Evolutionary conservation across 2,888 invertebrate species (phyloP).

Genomic region (Patella ulyssiponensis): DNA sequence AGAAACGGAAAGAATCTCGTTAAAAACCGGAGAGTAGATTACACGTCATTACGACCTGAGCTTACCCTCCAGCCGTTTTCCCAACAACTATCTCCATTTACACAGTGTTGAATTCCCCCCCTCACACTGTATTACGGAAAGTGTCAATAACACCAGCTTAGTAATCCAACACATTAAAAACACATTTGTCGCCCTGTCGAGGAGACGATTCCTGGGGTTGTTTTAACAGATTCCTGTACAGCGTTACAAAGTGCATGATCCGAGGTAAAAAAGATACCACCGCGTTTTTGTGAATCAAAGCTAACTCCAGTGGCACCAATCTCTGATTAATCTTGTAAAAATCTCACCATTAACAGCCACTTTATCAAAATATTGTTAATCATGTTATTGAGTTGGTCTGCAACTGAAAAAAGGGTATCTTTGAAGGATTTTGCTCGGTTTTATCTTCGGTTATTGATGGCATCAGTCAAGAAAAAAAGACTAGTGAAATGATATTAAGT

Average conservation of each 20-base stretch:
- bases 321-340: constrained; percentile 1
- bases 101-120: too few relatives aligned
- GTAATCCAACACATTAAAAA: constrained; percentile 8
- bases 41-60: too few relatives aligned
- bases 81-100: too few relatives aligned
- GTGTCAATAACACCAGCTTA: constrained; percentile 4
- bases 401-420: neutral
- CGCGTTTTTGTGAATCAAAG: neutral
- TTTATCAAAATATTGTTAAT: constrained; percentile 4
- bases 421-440: neutral
- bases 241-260: too few relatives aligned
- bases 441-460: neutral
- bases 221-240: neutral
- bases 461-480: neutral
- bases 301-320: neutral
- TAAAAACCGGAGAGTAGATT: too few relatives aligned
- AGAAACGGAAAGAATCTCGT: too few relatives aligned
- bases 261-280: too few relatives aligned
- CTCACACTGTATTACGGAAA: neutral
- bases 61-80: too few relatives aligned
- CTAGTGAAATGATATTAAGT: neutral
- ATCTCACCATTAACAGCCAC: neutral
- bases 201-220: neutral
- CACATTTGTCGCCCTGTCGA: constrained; percentile 7
- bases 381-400: neutral